These are phyloP conservation scores for Nephrotoma flavescens DNA, from an alignment of 2,888 invertebrate genomes.

Conservation along the genomic window DNA sequence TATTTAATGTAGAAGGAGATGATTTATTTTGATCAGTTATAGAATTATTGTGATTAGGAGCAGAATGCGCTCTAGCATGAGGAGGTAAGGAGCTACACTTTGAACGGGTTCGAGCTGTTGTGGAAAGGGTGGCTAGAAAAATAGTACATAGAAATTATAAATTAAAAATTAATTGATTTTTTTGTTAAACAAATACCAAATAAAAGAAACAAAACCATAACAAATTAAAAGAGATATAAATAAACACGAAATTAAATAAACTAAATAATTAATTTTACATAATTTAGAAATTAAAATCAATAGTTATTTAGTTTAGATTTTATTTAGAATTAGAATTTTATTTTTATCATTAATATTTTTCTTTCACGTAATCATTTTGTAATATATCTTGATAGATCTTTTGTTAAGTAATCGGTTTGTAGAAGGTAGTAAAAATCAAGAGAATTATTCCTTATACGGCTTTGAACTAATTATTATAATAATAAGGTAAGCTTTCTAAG, in stretches of 20 bases:
- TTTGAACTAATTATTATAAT: background rate
- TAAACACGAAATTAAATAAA: background rate
- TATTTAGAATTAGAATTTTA: background rate
- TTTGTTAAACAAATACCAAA: background rate
- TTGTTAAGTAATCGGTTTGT: background rate
- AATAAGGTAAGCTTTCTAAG: too few relatives aligned
- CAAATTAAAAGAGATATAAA: background rate
- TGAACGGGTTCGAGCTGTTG: conserved; percentile 55
- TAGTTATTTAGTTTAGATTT: background rate
- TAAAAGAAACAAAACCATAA: background rate
- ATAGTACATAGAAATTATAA: conserved; percentile 21
- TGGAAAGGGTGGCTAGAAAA: conserved; percentile 56
- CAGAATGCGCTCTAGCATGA: conserved; percentile 28
- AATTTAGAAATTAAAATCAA: background rate
- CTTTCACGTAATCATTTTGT: background rate
- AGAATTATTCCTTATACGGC: background rate
- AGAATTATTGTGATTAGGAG: conserved; percentile 24
- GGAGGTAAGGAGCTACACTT: conserved; percentile 46
- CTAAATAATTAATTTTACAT: background rate
- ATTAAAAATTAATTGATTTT: background rate
- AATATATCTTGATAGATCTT: background rate
- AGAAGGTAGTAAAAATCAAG: background rate
- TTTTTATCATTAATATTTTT: background rate
- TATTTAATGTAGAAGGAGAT: conserved; percentile 15
- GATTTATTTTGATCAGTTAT: conserved; percentile 21